Percentiles rank a stretch among this genome's conserved stretches.
Evolutionary conservation across 2,797 vertebrate genomes (phyloP).

Genomic region (Tadarida brasiliensis): DNA sequence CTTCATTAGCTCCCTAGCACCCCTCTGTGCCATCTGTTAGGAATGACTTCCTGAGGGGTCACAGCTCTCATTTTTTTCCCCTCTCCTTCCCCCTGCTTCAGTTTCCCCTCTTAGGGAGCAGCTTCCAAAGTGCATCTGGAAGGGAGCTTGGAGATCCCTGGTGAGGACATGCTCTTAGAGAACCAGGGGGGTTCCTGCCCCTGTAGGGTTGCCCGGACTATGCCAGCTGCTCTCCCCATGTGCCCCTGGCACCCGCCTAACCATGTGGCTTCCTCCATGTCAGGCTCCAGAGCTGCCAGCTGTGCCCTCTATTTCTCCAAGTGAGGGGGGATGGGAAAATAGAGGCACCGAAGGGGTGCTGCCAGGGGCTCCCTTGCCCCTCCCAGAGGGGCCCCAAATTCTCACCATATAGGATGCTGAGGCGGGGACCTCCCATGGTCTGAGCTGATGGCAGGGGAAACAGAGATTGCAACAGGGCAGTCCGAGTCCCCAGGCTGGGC

Average conservation of each 20-base stretch:
- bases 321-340: background rate
- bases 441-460: background rate
- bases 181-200: background rate
- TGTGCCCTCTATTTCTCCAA: background rate
- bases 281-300: background rate
- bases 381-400: background rate
- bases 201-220: background rate
- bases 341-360: background rate
- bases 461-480: background rate
- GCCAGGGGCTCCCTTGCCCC: background rate
- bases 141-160: background rate
- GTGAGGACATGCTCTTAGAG: too few species aligned
- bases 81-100: background rate
- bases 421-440: constrained; percentile 37
- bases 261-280: background rate
- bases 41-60: background rate
- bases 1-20: background rate
- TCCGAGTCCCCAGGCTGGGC: background rate
- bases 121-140: background rate
- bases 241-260: background rate
- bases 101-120: background rate
- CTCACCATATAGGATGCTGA: background rate
- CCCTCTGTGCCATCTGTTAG: background rate
- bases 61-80: too few species aligned
- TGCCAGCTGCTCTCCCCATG: background rate